Evolutionary conservation across 2,888 invertebrate species (phyloP).

Genomic region (Matsumyia berberina): DNA sequence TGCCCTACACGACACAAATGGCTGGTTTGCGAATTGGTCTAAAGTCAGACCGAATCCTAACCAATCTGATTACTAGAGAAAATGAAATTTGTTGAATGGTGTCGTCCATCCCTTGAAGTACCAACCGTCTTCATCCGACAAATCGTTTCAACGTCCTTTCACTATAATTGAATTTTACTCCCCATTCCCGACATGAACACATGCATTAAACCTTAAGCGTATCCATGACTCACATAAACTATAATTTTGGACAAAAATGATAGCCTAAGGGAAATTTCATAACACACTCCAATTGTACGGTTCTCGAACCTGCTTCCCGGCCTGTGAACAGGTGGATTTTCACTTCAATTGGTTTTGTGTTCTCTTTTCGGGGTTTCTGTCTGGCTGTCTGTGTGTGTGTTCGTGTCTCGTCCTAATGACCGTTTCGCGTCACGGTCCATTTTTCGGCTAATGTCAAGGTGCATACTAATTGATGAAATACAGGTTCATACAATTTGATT

Average conservation of each 20-base stretch:
- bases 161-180: slow-evolving; percentile 29
- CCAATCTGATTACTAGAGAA: too few species aligned
- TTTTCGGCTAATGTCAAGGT: slow-evolving; percentile 76
- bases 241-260: slow-evolving; percentile 65
- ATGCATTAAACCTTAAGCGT: slow-evolving; percentile 55
- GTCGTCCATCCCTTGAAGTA: too few species aligned
- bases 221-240: slow-evolving; percentile 46
- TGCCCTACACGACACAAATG: too few species aligned
- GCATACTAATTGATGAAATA: slow-evolving; percentile 70
- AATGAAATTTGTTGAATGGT: too few species aligned
- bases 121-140: slow-evolving; percentile 32
- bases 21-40: too few species aligned
- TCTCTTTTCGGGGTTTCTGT: slow-evolving; percentile 11
- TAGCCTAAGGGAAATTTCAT: slow-evolving; percentile 56
- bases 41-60: too few species aligned
- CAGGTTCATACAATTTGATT: slow-evolving; percentile 58
- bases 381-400: slow-evolving; percentile 2
- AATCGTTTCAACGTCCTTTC: slow-evolving; percentile 60
- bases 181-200: slow-evolving; percentile 9
- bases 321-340: slow-evolving; percentile 70
- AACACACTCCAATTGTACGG: slow-evolving; percentile 51
- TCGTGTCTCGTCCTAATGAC: slow-evolving; percentile 69
- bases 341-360: slow-evolving; percentile 36
- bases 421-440: slow-evolving; percentile 67
- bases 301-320: slow-evolving; percentile 35